A percentile compares a stretch with the other conserved stretches of the same genome.
These are phyloP conservation scores for Hypotaenidia okinawae DNA, from an alignment of 2,797 vertebrate species.

Conservation along the genomic window DNA sequence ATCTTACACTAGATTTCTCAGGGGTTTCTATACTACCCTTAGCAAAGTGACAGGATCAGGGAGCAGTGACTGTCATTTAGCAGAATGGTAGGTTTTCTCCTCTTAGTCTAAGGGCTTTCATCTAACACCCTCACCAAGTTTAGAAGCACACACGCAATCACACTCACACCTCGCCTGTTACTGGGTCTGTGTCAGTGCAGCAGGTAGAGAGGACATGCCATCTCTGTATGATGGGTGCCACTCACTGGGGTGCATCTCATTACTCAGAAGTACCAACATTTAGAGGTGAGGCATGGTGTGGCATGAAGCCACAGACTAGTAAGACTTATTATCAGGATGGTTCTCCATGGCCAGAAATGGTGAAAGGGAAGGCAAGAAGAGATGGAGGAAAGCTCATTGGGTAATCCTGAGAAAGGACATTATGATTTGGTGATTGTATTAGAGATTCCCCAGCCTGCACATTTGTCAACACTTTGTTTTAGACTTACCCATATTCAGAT, in stretches of 20 bases:
- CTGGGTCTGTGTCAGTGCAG: not conserved
- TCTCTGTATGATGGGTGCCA: not conserved
- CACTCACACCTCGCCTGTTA: not conserved
- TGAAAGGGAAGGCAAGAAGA: not conserved
- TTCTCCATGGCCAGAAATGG: not conserved
- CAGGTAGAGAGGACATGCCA: not conserved
- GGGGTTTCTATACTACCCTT: not conserved
- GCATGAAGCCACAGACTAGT: not conserved
- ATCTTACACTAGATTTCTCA: not conserved
- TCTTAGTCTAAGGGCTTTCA: not conserved
- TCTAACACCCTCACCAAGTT: not conserved
- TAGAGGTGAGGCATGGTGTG: not conserved
- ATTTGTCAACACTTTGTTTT: not conserved
- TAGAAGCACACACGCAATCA: not conserved
- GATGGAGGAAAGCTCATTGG: not conserved
- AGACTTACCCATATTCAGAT: not conserved
- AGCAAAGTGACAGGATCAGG: not conserved
- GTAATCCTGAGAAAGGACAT: not conserved
- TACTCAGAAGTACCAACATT: accelerated
- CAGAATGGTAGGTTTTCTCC: not conserved
- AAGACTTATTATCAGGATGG: not conserved
- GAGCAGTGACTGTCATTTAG: not conserved
- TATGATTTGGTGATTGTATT: not conserved
- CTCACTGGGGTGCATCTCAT: not conserved
- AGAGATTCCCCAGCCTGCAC: not conserved